Percentiles rank a stretch among this genome's conserved stretches.
Conservation (phyloP, 1,140 invertebrate genomes). For the Zophobas morio region DNA sequence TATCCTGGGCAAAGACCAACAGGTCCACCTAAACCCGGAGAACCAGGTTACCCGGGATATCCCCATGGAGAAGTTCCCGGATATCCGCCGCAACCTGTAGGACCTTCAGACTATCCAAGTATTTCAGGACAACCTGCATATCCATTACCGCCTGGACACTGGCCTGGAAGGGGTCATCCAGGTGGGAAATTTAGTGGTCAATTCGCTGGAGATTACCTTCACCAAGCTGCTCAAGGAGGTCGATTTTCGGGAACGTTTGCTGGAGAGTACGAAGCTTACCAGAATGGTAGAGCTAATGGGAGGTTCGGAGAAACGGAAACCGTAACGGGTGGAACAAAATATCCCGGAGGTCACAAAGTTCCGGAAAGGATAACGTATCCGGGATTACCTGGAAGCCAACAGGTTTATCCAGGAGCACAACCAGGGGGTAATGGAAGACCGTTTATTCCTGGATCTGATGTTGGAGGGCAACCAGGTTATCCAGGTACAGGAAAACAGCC, state of each 20-base stretch:
- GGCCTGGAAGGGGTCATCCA: background rate
- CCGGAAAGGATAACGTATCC: background rate
- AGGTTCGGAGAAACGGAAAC: background rate
- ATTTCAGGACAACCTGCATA: conserved; percentile 3
- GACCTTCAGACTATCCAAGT: background rate
- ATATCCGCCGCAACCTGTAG: conserved; percentile 3
- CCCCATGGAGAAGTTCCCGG: conserved; percentile 46
- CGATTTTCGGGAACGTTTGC: conserved; percentile 62
- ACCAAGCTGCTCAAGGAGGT: conserved; percentile 52
- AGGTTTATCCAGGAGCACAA: conserved; percentile 11
- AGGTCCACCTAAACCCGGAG: conserved; percentile 37
- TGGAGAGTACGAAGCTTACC: conserved; percentile 58
- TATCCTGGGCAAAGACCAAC: conserved; percentile 14
- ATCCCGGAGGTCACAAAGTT: background rate
- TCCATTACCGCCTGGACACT: background rate
- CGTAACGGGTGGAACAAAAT: background rate
- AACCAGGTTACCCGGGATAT: conserved; percentile 31
- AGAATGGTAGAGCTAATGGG: conserved; percentile 12
- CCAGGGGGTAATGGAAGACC: background rate
- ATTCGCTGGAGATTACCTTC: conserved; percentile 58
- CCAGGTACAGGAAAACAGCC: background rate
- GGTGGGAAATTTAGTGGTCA: conserved; percentile 57
- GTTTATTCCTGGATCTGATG: too few species aligned
- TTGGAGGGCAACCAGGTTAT: background rate
- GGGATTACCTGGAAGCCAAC: background rate